Conservation (phyloP, 2,797 vertebrate genomes). For the Fratercula arctica region DNA sequence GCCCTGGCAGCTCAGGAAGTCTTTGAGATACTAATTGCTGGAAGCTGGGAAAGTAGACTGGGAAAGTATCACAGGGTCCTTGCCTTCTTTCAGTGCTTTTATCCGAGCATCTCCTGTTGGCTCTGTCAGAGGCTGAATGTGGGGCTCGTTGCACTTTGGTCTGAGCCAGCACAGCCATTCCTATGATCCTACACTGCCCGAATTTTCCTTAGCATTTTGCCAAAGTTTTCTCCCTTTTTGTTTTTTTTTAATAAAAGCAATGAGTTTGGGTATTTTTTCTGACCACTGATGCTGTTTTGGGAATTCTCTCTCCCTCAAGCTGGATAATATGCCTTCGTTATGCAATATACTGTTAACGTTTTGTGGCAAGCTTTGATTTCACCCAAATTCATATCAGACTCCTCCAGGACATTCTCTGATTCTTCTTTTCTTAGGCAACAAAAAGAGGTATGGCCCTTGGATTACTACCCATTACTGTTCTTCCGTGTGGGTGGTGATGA, state of each 20-base stretch:
- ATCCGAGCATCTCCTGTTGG: background rate
- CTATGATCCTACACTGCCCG: background rate
- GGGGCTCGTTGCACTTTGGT: background rate
- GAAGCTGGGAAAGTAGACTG: slow-evolving; percentile 47
- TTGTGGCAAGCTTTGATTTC: background rate
- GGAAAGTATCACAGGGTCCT: background rate
- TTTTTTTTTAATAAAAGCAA: background rate
- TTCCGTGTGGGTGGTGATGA: background rate
- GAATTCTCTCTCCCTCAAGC: background rate
- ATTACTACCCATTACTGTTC: background rate
- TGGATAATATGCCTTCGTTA: background rate
- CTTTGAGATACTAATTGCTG: slow-evolving; percentile 2
- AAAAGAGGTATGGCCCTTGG: background rate
- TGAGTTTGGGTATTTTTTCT: background rate
- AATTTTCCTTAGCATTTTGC: background rate
- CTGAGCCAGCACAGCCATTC: background rate
- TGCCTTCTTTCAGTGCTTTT: background rate
- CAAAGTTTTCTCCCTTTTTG: background rate
- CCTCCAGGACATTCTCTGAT: background rate
- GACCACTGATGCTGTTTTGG: background rate
- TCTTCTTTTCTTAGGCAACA: background rate
- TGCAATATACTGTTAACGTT: background rate
- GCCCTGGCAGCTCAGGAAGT: slow-evolving; percentile 13
- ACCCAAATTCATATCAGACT: background rate
- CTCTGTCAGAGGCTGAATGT: background rate